These are phyloP conservation scores for Harpalus rufipes DNA, from an alignment of 2,888 invertebrate genomes.

Conservation along the genomic window DNA sequence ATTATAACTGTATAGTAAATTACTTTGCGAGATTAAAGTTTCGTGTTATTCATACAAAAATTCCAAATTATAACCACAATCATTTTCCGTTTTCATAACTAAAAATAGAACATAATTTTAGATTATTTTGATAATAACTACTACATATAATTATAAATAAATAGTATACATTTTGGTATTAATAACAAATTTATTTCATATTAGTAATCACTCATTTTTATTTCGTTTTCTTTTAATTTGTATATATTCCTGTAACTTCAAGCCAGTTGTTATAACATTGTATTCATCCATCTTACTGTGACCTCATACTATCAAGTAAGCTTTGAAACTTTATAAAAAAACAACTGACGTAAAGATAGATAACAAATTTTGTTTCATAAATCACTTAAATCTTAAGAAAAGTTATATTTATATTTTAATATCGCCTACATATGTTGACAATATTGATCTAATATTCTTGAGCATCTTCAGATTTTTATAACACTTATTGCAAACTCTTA, in stretches of 20 bases:
- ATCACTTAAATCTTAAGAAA: too few species aligned
- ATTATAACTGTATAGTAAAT: too few species aligned
- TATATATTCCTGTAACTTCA: background rate
- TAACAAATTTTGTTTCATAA: background rate
- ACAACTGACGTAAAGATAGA: background rate
- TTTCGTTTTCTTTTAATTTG: background rate
- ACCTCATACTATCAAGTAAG: conserved; percentile 2
- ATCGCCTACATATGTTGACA: too few species aligned
- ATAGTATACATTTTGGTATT: too few species aligned
- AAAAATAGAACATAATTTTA: too few species aligned
- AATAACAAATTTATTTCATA: too few species aligned
- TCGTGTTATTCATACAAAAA: background rate
- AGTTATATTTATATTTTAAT: too few species aligned
- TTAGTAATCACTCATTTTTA: background rate
- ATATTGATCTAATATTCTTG: too few species aligned
- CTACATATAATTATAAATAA: too few species aligned
- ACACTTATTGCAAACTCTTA: too few species aligned
- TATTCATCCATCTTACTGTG: conserved; percentile 17
- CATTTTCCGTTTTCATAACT: background rate
- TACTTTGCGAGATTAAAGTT: background rate
- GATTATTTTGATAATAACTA: too few species aligned
- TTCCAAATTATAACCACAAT: background rate
- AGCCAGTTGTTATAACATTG: conserved; percentile 34
- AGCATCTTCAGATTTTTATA: too few species aligned
- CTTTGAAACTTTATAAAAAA: background rate